Base-by-base conservation (phyloP, 1,140 invertebrate species). In the Teleopsis dalmanni region DNA sequence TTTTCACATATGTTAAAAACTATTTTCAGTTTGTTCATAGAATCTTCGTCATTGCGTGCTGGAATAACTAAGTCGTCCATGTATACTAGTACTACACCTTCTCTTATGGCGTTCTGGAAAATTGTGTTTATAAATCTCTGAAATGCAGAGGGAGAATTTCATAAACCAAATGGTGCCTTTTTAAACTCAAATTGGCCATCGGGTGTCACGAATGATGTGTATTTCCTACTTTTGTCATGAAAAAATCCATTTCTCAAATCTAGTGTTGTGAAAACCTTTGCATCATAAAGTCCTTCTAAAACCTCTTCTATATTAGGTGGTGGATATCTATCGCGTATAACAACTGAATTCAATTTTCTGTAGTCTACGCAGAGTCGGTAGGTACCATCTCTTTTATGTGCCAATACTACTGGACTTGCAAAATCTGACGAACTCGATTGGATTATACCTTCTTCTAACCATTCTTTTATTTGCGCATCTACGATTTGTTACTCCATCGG, bases 241-340 rank as follows among this genome's bases (percentile, higher is more conserved):
- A 51, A 46, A 27, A 45, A 45, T 38, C 48, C 48, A 45, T 50
- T 37, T 23, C n/a, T n/a, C n/a, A n/a, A n/a, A n/a, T n/a, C n/a
- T n/a, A n/a, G n/a, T n/a, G n/a, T n/a, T n/a, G n/a, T 44, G 21
- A 50, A 50, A 16, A 50, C 38, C 13, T 21, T 36, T 9, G 19
- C n/a, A n/a, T 34, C 18, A 36, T 47, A 31, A 13, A 47, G 16
- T 23, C 11, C 14, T 8, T 36, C 38, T 3, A 40, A 36, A 22
- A 22, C 11, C 14, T 38, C 46, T 7, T 40, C 36, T 11, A 40
- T 40, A 11, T 27, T 16, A 9, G 35, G 35, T 16, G 40, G 4
- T 19, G 47, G 47, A 16, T 16, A 40, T 11, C 14, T 4, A 22
- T 48, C 47, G 3, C 33, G 3, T 14, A 26, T 21, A 11, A 40